phyloP scores from a whole-genome alignment of 2,888 invertebrate genomes.

The Drosophila rellima region DNA sequence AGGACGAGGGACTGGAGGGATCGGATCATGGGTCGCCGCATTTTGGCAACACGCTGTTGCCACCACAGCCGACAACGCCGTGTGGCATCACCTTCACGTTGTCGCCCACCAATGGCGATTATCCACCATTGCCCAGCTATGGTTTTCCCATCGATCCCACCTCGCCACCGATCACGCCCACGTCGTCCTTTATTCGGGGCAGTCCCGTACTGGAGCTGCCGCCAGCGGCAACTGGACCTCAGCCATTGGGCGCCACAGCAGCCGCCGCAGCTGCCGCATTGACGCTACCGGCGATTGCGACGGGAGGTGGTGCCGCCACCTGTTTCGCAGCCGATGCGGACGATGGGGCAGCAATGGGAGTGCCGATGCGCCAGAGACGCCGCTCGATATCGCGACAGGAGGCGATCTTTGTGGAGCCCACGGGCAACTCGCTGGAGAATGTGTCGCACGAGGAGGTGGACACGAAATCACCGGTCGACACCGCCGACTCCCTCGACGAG shows the following conservation, averaged over 20 bases:
- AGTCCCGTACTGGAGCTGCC: constrained; percentile 82
- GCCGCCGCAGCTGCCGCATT: constrained; percentile 39
- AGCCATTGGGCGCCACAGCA: constrained; percentile 36
- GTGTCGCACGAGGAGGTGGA: constrained; percentile 87
- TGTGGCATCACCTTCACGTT: constrained; percentile 89
- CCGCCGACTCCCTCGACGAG: constrained; percentile 80
- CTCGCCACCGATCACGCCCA: constrained; percentile 79
- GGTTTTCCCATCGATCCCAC: constrained; percentile 83
- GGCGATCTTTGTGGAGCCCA: constrained; percentile 92
- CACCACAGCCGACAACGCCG: constrained; percentile 86
- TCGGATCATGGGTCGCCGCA: constrained; percentile 86
- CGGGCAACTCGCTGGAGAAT: constrained; percentile 90
- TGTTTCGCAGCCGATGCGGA: constrained; percentile 52
- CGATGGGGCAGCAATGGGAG: constrained; percentile 68
- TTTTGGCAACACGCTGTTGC: constrained; percentile 86
- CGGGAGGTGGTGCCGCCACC: constrained; percentile 37
- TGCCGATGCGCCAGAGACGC: constrained; percentile 87
- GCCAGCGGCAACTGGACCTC: constrained; percentile 31
- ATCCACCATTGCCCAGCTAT: constrained; percentile 79
- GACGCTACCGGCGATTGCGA: constrained; percentile 70
- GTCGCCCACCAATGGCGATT: constrained; percentile 87
- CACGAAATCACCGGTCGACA: constrained; percentile 68
- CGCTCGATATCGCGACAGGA: constrained; percentile 93
- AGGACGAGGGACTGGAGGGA: constrained; percentile 86
- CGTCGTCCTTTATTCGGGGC: constrained; percentile 55